These are phyloP conservation scores for Drosophila guanche DNA, from an alignment of 1,140 invertebrate species.

Conservation along the genomic window DNA sequence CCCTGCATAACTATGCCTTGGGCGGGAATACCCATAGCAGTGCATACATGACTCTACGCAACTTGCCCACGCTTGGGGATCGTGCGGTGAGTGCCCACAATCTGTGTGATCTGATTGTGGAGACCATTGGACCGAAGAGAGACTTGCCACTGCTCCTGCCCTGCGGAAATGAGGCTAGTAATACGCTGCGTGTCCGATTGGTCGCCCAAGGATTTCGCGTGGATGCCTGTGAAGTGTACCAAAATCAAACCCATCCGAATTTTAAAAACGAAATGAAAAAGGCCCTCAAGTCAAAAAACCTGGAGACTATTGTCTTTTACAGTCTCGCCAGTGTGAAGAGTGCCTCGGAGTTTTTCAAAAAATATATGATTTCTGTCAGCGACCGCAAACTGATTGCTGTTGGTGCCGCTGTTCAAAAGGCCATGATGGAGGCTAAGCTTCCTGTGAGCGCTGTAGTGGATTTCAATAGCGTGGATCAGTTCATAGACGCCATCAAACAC, in stretches of 20 bases:
- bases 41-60: conserved; percentile 75
- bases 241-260: conserved; percentile 73
- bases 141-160: conserved; percentile 83
- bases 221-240: conserved; percentile 84
- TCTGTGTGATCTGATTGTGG: conserved; percentile 83
- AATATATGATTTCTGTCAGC: conserved; percentile 28
- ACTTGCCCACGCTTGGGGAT: conserved; percentile 77
- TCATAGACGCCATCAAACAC: conserved; percentile 24
- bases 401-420: conserved; percentile 24
- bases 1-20: conserved; percentile 83
- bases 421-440: conserved; percentile 31
- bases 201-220: conserved; percentile 70
- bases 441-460: conserved; percentile 21
- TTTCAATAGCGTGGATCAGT: conserved; percentile 2
- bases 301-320: conserved; percentile 84
- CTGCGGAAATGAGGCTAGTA: conserved; percentile 83
- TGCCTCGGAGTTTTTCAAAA: conserved; percentile 28
- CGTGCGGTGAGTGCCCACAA: conserved; percentile 83
- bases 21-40: conserved; percentile 80
- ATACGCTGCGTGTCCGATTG: conserved; percentile 80
- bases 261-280: conserved; percentile 82
- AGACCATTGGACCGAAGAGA: conserved; percentile 72
- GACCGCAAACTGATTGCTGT: conserved; percentile 49
- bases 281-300: conserved; percentile 76
- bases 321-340: conserved; percentile 83